phyloP scores from a whole-genome alignment of 2,888 invertebrate species.

The Trichopoda pennipes region DNA sequence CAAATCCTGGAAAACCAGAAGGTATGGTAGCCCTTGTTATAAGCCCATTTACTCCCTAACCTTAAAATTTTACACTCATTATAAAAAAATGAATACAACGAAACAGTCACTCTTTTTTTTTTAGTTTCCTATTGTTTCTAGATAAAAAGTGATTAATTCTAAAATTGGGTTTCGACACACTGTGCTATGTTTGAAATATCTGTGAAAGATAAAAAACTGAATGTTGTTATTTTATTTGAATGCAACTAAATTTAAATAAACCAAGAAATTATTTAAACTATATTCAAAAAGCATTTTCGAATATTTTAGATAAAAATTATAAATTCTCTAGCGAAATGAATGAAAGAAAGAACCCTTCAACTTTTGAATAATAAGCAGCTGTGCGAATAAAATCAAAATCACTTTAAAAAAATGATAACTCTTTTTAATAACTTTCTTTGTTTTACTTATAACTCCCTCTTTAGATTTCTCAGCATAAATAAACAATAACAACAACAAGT shows the following conservation, averaged over 20 bases:
- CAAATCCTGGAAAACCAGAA: too few species aligned
- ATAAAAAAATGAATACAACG: too few species aligned
- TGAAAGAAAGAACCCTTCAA: neutral
- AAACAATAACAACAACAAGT: slow-evolving; percentile 9
- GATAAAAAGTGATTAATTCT: too few species aligned
- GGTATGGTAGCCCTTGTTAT: too few species aligned
- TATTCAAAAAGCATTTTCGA: neutral
- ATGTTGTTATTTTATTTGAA: too few species aligned
- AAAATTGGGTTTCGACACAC: too few species aligned
- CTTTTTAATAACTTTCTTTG: neutral
- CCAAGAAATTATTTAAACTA: neutral
- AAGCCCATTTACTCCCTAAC: too few species aligned
- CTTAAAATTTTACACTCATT: too few species aligned
- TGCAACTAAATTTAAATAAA: neutral
- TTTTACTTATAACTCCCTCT: slow-evolving; percentile 23
- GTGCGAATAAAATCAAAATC: slow-evolving; percentile 21
- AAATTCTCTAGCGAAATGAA: slow-evolving; percentile 2
- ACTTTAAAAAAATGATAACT: slow-evolving; percentile 22
- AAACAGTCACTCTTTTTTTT: too few species aligned
- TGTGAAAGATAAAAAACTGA: too few species aligned
- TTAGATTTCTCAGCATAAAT: slow-evolving; percentile 16
- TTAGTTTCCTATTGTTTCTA: too few species aligned
- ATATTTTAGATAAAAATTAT: slow-evolving; percentile 10
- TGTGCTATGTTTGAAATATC: too few species aligned
- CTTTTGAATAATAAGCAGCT: slow-evolving; percentile 5